Evolutionary conservation across 1,140 invertebrate species (phyloP).

Genomic region (Leptinotarsa texana): DNA sequence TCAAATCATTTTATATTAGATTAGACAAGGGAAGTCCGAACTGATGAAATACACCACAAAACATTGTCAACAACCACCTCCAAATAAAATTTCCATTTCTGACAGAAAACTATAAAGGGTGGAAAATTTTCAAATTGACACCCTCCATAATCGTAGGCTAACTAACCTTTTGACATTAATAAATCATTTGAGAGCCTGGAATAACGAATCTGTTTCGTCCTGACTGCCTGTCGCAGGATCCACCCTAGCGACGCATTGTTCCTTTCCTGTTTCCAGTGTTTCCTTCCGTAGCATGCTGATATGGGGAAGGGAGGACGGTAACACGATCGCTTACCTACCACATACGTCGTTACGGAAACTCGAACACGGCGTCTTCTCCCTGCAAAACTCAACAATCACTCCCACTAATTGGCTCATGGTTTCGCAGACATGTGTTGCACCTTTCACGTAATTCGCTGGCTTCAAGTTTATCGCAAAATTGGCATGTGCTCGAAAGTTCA

Average conservation of each 20-base stretch:
- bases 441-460: background rate
- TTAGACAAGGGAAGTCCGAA: too few relatives aligned
- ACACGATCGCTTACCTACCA: constrained; percentile 18
- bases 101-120: too few relatives aligned
- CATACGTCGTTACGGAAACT: constrained; percentile 22
- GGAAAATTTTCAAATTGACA: too few relatives aligned
- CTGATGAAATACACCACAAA: too few relatives aligned
- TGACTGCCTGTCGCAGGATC: background rate
- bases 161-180: too few relatives aligned
- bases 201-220: constrained; percentile 2
- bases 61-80: too few relatives aligned
- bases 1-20: too few relatives aligned
- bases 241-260: constrained; percentile 5
- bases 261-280: background rate
- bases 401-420: constrained; percentile 14
- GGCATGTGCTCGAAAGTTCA: background rate
- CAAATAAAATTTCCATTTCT: too few relatives aligned
- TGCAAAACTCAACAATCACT: constrained; percentile 19
- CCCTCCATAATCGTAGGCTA: too few relatives aligned
- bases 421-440: constrained; percentile 13
- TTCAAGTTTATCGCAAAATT: background rate
- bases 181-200: background rate
- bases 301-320: constrained; percentile 12
- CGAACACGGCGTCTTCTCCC: constrained; percentile 12
- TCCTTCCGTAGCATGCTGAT: background rate